These are phyloP conservation scores for Saguinus oedipus DNA, from an alignment of 2,797 vertebrate species.

Conservation along the genomic window DNA sequence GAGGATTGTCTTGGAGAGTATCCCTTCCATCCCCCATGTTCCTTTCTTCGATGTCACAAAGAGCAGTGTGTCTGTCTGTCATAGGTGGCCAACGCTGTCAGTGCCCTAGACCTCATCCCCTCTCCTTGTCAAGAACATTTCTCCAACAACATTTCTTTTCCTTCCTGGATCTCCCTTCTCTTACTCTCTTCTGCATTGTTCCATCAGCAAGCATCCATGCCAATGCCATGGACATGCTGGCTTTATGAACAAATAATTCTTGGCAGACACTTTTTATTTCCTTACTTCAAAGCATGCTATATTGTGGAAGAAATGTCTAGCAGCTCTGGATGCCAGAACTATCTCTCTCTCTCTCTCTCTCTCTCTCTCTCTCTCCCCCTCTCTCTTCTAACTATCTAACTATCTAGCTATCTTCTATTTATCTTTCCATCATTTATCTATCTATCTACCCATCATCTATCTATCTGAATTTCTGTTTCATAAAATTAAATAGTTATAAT, in stretches of 20 bases:
- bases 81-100: rapidly evolving
- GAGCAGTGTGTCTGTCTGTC: background rate
- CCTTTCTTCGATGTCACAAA: rapidly evolving
- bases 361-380: too few relatives aligned
- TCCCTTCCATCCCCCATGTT: rapidly evolving
- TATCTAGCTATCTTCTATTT: too few relatives aligned
- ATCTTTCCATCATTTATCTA: too few relatives aligned
- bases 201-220: background rate
- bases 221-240: too few relatives aligned
- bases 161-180: background rate
- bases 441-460: background rate
- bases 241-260: background rate
- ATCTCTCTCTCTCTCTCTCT: too few relatives aligned
- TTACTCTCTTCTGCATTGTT: background rate
- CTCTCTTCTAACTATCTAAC: rapidly evolving
- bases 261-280: rapidly evolving
- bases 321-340: background rate
- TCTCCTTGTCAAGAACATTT: background rate
- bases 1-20: too few relatives aligned
- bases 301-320: background rate
- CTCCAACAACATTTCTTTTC: background rate
- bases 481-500: background rate
- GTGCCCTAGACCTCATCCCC: rapidly evolving
- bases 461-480: background rate
- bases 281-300: background rate